Evolutionary conservation across 2,113 vertebrate species (phyloP), one percentile per base, ranked within the genome.

Genomic region (Hippocampus abdominalis): DNA sequence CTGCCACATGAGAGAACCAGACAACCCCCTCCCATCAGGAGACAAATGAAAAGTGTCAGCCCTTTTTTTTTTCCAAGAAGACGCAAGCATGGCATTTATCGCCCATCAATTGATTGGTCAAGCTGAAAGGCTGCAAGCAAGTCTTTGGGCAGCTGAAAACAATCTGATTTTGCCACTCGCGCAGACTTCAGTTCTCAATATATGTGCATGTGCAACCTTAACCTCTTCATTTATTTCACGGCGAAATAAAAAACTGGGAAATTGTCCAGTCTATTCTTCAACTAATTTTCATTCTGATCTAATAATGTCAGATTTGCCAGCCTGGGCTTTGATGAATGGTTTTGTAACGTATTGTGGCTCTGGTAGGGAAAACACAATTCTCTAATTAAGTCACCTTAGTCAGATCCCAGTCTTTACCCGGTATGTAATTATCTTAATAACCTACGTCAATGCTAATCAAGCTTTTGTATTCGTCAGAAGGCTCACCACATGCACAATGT

Each of bases 1-100:
- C 90, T 84, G 62, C 68, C 70, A 91, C 89, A 90, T 92, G 87
- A 92, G 85, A 92, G 80, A 79, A 82, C 87, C 90, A 91, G 90
- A 92, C 88, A 84, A 73, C 87, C 75, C 78, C 85, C 63, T 46
- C 66, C 86, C 86, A 73, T 80, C 80, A 85, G 72, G 81, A 85
- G 76, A 83, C 65, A 1, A 75, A 78, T 72, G 88, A 90, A 89
- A 88, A 87, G 88, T 82, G 81, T 81, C 81, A 66, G 66, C 42
- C n/a, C 75, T 59, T 81, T 86, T 83, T 44, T n/a, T 4, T 23
- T 10, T 16, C 66, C 15, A 66, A 66, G 75, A 80, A 87, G 60
- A 64, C 4, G 72, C 81, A 80, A 79, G 81, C 83, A 81, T 75
- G 87, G 83, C 84, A 89, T 90, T 89, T 89, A 86, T 73, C 71